Conservation (phyloP, 2,797 vertebrate species). For the Spinus olivaceus region DNA sequence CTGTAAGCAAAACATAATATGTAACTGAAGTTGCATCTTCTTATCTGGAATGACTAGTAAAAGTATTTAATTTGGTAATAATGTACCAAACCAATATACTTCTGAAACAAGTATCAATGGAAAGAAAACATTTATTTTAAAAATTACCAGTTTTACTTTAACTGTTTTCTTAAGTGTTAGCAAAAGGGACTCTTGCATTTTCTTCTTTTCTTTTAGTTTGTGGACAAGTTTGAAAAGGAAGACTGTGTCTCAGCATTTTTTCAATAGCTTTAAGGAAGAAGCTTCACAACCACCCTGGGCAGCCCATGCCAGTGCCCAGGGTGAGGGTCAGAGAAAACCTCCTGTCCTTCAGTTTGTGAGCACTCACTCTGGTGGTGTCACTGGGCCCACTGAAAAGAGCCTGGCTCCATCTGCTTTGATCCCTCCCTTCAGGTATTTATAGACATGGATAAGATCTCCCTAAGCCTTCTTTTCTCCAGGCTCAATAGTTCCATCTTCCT, state of each 20-base stretch:
- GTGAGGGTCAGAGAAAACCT: background rate
- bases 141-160: background rate
- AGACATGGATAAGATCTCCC: background rate
- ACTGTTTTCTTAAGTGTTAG: background rate
- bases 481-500: background rate
- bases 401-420: rapidly evolving
- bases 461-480: background rate
- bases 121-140: background rate
- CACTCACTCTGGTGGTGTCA: background rate
- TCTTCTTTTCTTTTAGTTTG: background rate
- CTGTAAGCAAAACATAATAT: background rate
- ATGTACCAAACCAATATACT: background rate
- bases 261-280: background rate
- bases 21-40: background rate
- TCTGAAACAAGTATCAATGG: background rate
- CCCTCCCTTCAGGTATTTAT: background rate
- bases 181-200: background rate
- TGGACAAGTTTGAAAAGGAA: background rate
- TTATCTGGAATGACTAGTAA: background rate
- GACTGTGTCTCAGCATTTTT: background rate
- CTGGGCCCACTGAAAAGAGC: background rate
- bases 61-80: background rate
- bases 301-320: background rate
- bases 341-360: background rate
- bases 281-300: background rate